Evolutionary conservation across 92 coral and sea anemone genomes (phyloP), one percentile per base, ranked within the genome.

Genomic region (Epizoanthus illoricatus): DNA sequence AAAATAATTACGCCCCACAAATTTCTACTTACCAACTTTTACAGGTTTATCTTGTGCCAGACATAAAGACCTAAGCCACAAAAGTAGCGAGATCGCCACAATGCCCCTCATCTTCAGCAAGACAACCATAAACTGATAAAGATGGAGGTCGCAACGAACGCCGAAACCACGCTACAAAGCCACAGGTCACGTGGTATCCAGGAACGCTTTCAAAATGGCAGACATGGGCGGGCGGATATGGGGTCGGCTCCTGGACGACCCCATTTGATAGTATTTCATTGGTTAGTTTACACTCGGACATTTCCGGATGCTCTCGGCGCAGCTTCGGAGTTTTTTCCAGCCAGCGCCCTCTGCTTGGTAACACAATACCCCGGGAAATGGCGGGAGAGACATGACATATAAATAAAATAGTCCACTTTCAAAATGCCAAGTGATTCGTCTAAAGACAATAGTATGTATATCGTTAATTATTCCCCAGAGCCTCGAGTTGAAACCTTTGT

Each of bases 91-190:
- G 45, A 78, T 63, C 82, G 71, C 71, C 71, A 78, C 82, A 78
- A 78, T 41, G 43, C 82, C 71, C 71, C 71, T 78, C 82, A 78
- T 78, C 71, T 78, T 78, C 39, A 19, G 41, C 12, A 41, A 4
- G 19, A 45, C 42, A 63, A 43, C 33, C 33, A 63, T 49, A n/a
- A n/a, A n/a, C n/a, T n/a, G n/a, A n/a, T n/a, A 49, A 49, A 43
- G 40, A 41, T 11, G 43, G 71, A 63, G 82, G n/a, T 76, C 71
- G 58, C 81, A 76, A 76, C 71, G 60, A 78, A 78, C 71, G 71
- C 60, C 70, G 71, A 78, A 78, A 78, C 81, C 82, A 78, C 82
- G 82, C 82, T 78, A 42, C 82, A 11, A 62, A 63, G 71, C 69
- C 39, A 59, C 70, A 78, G 61, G 82, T 78, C 82, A 78, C 82